Conservation (phyloP, 2,888 invertebrate species). For the Oasisia sp. region DNA sequence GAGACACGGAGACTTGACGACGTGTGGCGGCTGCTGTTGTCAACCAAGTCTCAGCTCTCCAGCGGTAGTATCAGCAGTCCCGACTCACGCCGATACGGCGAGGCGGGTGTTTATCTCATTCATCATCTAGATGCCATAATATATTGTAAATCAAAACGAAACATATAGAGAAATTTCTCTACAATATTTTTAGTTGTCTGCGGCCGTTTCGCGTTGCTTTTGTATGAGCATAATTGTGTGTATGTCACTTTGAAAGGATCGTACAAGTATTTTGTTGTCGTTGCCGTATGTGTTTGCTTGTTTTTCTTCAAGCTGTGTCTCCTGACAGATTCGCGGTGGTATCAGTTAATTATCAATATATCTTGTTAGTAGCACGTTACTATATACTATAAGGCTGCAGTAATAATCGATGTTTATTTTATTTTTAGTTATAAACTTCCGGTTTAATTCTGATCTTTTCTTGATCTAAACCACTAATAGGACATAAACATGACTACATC, state of each 20-base stretch:
- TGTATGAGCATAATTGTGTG: background rate
- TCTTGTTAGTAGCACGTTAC: background rate
- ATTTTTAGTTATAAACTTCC: background rate
- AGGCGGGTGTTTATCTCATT: background rate
- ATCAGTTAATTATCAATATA: background rate
- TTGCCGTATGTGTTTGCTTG: background rate
- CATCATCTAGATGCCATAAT: background rate
- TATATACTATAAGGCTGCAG: background rate
- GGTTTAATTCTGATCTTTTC: background rate
- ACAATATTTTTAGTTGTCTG: background rate
- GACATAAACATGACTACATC: background rate
- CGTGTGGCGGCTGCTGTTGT: background rate
- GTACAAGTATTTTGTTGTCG: background rate
- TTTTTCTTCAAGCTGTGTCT: background rate
- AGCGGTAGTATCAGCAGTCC: background rate
- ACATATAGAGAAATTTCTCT: background rate
- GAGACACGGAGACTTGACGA: background rate
- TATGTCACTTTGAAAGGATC: no score
- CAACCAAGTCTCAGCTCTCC: background rate
- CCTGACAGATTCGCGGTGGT: background rate
- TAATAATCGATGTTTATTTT: background rate
- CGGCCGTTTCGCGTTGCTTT: background rate
- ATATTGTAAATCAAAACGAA: conserved; percentile 1
- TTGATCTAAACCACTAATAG: background rate
- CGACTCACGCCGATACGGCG: background rate